These are phyloP conservation scores for Lasioglossum oenotherae DNA, from an alignment of 2,888 invertebrate species.

Conservation along the genomic window DNA sequence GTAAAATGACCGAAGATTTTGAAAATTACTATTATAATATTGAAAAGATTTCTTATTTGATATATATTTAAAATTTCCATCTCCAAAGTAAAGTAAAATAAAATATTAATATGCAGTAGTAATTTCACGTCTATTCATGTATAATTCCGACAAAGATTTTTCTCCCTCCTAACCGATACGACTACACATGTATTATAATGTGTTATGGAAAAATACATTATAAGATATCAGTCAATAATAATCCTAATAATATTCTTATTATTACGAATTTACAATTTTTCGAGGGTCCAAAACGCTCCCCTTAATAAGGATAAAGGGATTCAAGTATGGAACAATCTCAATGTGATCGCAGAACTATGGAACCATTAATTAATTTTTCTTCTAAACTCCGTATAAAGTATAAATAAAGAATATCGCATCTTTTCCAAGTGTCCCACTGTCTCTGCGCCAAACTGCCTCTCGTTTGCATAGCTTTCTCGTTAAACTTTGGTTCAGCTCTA, in stretches of 20 bases:
- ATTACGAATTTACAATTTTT: not conserved
- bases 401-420: not conserved
- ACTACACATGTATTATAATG: not conserved
- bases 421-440: slow-evolving; percentile 3
- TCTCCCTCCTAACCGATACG: not conserved
- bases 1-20: not conserved
- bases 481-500: not conserved
- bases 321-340: not conserved
- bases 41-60: not conserved
- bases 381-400: not conserved
- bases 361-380: not conserved
- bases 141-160: not conserved
- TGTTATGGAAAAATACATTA: not conserved
- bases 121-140: not conserved
- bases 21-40: not conserved
- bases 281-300: not conserved
- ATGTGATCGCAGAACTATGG: not conserved
- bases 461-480: not conserved
- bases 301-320: not conserved
- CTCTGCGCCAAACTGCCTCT: not conserved
- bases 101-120: not conserved
- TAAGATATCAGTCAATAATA: slow-evolving; percentile 3
- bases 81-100: not conserved
- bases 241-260: not conserved
- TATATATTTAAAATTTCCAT: not conserved